Evolutionary conservation across 2,113 vertebrate species (phyloP), one percentile per base, ranked within the genome.

Genomic region (Microcebus lehilahytsara): DNA sequence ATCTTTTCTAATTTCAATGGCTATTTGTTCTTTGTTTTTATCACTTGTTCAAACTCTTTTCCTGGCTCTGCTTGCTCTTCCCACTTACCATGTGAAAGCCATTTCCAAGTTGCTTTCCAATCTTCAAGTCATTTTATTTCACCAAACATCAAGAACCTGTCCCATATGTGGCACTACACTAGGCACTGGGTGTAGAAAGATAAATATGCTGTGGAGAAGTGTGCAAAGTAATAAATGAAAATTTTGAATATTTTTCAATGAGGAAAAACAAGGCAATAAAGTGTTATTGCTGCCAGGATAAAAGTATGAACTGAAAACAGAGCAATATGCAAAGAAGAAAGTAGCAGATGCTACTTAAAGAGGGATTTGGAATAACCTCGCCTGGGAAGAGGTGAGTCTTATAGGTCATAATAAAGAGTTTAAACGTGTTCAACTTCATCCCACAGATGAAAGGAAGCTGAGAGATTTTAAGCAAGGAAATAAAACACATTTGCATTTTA

Each of bases 51-150:
- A 72, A 12, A 75, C 27, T 80, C 51, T 85, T 81, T 51, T 72
- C 9, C 72, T 83, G 37, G 10, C 6, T 95, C 27, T 58, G 23
- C 3, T 67, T 85, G 81, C 34, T 77, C 60, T 46, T 95, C 60
- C n/a, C 27, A 58, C 9, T 83, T 20, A 32, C 27, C 32, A 16
- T 7, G 32, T 49, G 37, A 91, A 89, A 95, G 20, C 10, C 34
- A 81, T 89, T 91, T 77, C 17, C 51, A 91, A 91, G 9, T 74
- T 58, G 71, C 32, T 81, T 92, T 71, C 79, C 79, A 81, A 71
- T 85, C 37, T 78, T 89, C 12, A n/a, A 37, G 40, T 40, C 34
- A 85, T 93, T 89, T 71, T 91, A 85, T 78, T 95, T 85, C 85
- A 69, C 16, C 34, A 89, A 83, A 71, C n/a, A 75, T 72, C 53